Evolutionary conservation across 1,140 invertebrate species (phyloP), one percentile per base, ranked within the genome.

Genomic region (Drosophila lowei): DNA sequence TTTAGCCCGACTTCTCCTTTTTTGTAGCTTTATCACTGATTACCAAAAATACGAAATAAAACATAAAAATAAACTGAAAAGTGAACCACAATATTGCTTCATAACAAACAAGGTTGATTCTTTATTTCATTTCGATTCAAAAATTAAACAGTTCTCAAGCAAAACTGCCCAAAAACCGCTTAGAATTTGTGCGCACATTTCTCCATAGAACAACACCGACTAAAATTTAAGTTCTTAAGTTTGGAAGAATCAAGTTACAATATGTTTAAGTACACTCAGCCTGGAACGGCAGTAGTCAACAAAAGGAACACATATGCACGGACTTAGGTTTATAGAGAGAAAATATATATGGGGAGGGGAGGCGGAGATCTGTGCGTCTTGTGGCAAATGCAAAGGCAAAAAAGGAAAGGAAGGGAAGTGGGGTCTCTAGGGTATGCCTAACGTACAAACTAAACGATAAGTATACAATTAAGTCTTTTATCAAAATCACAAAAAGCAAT

Each of bases 391-490:
- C 11, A 38, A 38, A 38, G 34, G 34, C 11, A 38, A 34, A 30
- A 23, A 41, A n/a, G 41, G 44, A 21, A 23, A 15, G 62, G 28
- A 25, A 21, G 9, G 15, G 44, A 38, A 64, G 30, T 23, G n/a
- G 21, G 62, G 28, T 47, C 65, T 68, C 65, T 48, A 34, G 25
- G 64, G 64, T 25, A 68, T 68, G 50, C 44, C 44, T 68, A 70
- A 76, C 34, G 54, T 76, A 75, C 75, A 54, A 86, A 78, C 83
- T 86, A 86, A 86, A 75, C 61, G 74, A 81, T 86, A 86, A 85
- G 70, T 86, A 86, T 77, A 85, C 61, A 86, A 84, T 84, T 81
- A 84, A 84, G 80, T 85, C 84, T 88, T 88, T 89, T 77, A 79
- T 84, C 77, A 71, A 76, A 88, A 84, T 84, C 79, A 84, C 79